These are phyloP conservation scores for Picathartes gymnocephalus DNA, from an alignment of 2,113 vertebrate genomes.

Conservation along the genomic window DNA sequence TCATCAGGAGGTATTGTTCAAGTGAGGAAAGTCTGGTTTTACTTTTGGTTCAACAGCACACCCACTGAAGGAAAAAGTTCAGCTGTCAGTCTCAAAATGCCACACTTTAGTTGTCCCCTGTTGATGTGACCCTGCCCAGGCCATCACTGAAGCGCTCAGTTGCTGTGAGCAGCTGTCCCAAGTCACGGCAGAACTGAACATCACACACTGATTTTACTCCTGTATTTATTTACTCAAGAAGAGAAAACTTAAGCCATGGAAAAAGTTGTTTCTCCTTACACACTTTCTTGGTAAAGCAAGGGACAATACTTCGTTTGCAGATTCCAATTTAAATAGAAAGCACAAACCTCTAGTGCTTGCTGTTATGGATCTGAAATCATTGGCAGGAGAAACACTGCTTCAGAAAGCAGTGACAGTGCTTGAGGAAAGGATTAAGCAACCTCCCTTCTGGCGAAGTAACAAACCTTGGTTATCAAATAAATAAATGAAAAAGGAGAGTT, in stretches of 20 bases:
- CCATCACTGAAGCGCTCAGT: not conserved
- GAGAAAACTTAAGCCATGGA: not conserved
- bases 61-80: not conserved
- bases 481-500: not conserved
- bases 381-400: not conserved
- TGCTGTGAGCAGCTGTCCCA: not conserved
- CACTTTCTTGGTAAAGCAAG: not conserved
- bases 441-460: not conserved
- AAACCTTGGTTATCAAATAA: not conserved
- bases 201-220: not conserved
- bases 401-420: not conserved
- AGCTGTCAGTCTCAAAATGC: not conserved
- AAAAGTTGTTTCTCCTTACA: not conserved
- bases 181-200: not conserved
- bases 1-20: not conserved
- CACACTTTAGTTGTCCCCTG: not conserved
- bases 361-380: not conserved
- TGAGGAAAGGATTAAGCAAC: not conserved
- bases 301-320: not conserved
- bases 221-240: not conserved
- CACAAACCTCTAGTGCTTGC: not conserved
- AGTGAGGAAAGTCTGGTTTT: not conserved
- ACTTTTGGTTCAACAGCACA: not conserved
- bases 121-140: not conserved
- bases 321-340: not conserved